Conservation (phyloP, 2,113 vertebrate genomes). For the Apistogramma diplotaenia region DNA sequence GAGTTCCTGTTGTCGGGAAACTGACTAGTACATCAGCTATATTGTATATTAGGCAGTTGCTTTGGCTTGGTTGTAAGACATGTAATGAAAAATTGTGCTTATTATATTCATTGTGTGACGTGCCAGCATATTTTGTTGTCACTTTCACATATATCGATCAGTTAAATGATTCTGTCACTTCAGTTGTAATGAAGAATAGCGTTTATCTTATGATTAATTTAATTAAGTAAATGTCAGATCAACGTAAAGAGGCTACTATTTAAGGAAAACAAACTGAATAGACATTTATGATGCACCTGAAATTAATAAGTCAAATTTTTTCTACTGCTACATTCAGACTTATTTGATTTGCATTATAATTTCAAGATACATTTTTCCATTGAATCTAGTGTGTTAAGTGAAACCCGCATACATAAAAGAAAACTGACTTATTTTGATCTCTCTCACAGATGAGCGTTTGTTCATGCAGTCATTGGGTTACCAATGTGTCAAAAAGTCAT, state of each 20-base stretch:
- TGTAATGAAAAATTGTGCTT: not conserved
- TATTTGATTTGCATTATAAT: not conserved
- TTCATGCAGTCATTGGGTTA: slow-evolving; percentile 55
- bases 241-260: not conserved
- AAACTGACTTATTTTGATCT: slow-evolving; percentile 54
- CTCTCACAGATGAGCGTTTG: slow-evolving; percentile 71
- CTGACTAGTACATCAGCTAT: not conserved
- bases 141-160: not conserved
- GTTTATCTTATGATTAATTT: not conserved
- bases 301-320: not conserved
- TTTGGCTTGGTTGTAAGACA: not conserved
- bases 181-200: not conserved
- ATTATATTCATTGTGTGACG: not conserved
- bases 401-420: slow-evolving; percentile 1
- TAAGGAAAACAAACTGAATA: not conserved
- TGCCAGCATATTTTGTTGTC: not conserved
- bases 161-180: not conserved
- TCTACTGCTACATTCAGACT: not conserved
- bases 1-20: not conserved
- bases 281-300: not conserved
- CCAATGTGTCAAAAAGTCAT: slow-evolving; percentile 74
- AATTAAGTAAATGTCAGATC: not conserved
- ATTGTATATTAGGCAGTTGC: not conserved
- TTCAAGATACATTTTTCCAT: not conserved
- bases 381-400: slow-evolving; percentile 19